Base-by-base conservation (phyloP, 2,113 vertebrate genomes). In the Halcyon malimbica region DNA sequence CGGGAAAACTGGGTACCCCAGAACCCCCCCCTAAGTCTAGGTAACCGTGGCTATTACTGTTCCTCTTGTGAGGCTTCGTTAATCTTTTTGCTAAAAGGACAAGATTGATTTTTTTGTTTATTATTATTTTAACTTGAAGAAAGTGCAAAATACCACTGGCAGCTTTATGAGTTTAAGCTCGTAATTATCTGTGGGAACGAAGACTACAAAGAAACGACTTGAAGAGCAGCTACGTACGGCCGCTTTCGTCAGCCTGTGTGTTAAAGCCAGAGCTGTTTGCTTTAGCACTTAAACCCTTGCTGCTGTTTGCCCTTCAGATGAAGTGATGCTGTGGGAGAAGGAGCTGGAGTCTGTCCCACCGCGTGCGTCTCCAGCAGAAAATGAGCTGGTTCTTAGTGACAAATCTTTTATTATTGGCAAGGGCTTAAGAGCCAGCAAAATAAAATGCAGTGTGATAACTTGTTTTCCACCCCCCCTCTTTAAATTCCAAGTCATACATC, bases 281-380 rank as follows among this genome's bases (percentile, higher is more conserved):
- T 80, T 88, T 77, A 77, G 76, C 14, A 25, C 79, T 92, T 83
- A 46, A 92, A 83, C 44, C 44, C 82, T 48, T 20, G 64, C 86
- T 97, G 71, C 71, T 81, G 54, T 95, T 95, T 94, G 89, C 76
- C 76, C 83, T 92, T 90, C 76, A 41, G 62, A 20, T 20, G 21
- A 60, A 80, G 42, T 20, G 26, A 50, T 25, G 44, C 63, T 85
- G 60, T 85, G 68, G 82, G 86, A 94, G 86, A 80, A 44, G 0
- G n/a, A 64, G 83, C 76, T 81, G 89, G 64, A 87, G 3, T n/a
- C 68, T 65, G 82, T 83, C 92, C 85, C 88, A 31, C 71, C 0
- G 0, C 0, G 3, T 54, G 39, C 71, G 21, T 79, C 62, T 89
- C 53, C 28, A 18, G 13, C 1, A 1, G 73, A 28, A 57, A 65